Percentiles rank a stretch among this genome's conserved stretches.
phyloP scores from a whole-genome alignment of 37 sponge, comb jelly and placozoan genomes.

The Geodia barretti region DNA sequence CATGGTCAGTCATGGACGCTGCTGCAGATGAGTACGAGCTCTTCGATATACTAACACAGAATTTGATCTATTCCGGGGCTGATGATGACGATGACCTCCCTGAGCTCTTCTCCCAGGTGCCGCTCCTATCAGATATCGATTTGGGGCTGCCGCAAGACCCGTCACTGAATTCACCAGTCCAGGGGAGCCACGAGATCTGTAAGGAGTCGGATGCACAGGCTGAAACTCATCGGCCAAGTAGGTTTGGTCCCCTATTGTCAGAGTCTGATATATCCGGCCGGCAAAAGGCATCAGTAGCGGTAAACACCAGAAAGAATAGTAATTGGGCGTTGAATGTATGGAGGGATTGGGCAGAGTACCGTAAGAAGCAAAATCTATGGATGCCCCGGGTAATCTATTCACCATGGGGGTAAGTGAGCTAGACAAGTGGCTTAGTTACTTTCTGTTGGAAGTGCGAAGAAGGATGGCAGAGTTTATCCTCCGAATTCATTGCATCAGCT shows the following conservation, averaged over 20 bases:
- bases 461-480: neutral
- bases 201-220: neutral
- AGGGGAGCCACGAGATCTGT: neutral
- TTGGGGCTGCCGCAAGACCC: neutral
- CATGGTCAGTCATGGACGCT: too few species aligned
- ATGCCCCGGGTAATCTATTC: neutral
- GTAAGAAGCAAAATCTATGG: neutral
- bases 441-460: neutral
- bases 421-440: neutral
- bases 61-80: neutral
- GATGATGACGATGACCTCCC: neutral
- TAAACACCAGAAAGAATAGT: neutral
- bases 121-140: neutral
- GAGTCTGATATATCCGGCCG: neutral
- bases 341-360: neutral
- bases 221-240: neutral
- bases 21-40: neutral
- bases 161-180: neutral
- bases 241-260: neutral
- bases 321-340: neutral
- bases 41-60: neutral
- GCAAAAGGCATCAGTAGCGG: neutral
- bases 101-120: conserved; percentile 1
- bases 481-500: neutral
- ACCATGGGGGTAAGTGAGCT: neutral